phyloP scores from a whole-genome alignment of 1,140 invertebrate genomes.

The Brachionus rotundiformis region DNA sequence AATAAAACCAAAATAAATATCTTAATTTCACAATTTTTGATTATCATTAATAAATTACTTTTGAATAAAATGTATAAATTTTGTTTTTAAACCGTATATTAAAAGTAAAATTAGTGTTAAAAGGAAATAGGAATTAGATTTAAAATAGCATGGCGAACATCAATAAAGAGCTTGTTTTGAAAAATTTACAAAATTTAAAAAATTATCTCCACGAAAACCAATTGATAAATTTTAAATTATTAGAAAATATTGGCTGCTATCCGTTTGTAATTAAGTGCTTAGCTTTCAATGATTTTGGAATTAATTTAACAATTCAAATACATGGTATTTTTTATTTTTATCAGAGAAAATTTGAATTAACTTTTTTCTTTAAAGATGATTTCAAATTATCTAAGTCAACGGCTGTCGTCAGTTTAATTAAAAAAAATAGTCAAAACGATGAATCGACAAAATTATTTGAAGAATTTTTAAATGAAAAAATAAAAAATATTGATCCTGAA shows the following conservation, averaged over 20 bases:
- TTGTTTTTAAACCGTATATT: background rate
- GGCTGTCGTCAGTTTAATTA: background rate
- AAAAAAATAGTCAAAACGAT: background rate
- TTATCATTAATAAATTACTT: background rate
- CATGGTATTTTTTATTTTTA: background rate
- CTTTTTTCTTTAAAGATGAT: background rate
- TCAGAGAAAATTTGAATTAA: background rate
- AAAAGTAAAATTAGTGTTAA: background rate
- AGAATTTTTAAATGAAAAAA: background rate
- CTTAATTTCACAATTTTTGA: background rate
- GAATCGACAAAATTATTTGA: background rate
- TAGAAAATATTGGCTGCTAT: background rate
- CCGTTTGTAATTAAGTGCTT: background rate
- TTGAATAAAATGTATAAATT: background rate
- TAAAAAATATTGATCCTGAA: background rate
- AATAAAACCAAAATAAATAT: background rate
- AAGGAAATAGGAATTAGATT: background rate
- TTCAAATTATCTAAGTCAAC: background rate
- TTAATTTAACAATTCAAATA: conserved; percentile 38
- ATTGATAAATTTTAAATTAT: background rate
- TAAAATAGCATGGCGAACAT: background rate
- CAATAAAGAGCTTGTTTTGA: background rate
- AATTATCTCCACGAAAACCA: background rate
- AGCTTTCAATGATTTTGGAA: background rate
- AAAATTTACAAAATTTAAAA: conserved; percentile 24